phyloP scores from a whole-genome alignment of 2,113 vertebrate species.

The Australoheros scitulus region DNA sequence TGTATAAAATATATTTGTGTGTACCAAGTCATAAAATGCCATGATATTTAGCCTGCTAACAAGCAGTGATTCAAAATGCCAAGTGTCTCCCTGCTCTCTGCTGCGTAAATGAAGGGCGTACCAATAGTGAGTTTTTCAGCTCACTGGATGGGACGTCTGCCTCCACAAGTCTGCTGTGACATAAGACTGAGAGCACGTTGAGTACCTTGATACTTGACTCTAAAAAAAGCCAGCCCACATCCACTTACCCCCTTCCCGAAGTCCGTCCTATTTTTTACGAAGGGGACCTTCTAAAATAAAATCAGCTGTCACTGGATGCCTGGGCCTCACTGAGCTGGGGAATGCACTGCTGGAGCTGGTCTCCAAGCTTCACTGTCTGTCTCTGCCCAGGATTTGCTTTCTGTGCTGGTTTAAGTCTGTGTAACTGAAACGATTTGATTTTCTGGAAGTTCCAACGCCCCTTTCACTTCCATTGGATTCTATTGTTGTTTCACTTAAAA shows the following conservation, averaged over 20 bases:
- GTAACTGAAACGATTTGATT: background rate
- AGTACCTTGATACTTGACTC: constrained; percentile 80
- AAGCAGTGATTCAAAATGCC: constrained; percentile 24
- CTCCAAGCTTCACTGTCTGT: constrained; percentile 82
- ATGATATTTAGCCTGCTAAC: constrained; percentile 33
- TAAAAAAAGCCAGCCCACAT: constrained; percentile 82
- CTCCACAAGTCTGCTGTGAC: constrained; percentile 67
- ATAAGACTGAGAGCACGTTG: constrained; percentile 80
- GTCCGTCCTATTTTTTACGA: constrained; percentile 67
- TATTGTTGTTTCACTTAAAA: constrained; percentile 32
- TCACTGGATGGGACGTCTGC: constrained; percentile 35
- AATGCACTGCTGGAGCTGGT: constrained; percentile 85
- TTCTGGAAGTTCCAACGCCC: background rate
- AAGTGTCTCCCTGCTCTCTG: background rate
- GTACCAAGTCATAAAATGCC: constrained; percentile 20
- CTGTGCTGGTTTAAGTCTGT: background rate
- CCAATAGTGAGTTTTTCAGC: background rate
- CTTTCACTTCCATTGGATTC: constrained; percentile 48
- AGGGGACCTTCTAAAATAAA: constrained; percentile 85
- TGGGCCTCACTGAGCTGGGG: constrained; percentile 73
- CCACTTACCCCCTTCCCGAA: constrained; percentile 38
- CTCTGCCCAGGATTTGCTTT: constrained; percentile 53
- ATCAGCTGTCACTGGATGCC: constrained; percentile 82
- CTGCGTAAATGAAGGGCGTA: constrained; percentile 5
- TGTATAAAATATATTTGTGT: background rate